phyloP scores from a whole-genome alignment of 1,140 invertebrate species.

The Thereuonema tuberculata region DNA sequence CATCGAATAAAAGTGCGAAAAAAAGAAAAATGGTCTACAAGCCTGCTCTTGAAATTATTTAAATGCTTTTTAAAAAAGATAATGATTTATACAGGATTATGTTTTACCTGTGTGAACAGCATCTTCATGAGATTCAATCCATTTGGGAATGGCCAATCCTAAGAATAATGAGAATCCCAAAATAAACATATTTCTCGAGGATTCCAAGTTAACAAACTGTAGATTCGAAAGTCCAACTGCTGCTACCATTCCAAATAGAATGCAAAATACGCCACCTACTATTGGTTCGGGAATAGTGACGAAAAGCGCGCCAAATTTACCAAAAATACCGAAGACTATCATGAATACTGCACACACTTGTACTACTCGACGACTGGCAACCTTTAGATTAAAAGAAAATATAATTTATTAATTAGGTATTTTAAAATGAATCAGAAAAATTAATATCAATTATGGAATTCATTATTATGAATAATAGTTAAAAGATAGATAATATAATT shows the following conservation, averaged over 20 bases:
- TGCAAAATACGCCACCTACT: slow-evolving; percentile 59
- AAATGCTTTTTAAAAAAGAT: too few species aligned
- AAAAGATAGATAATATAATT: too few species aligned
- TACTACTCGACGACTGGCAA: slow-evolving; percentile 71
- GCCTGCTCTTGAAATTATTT: too few species aligned
- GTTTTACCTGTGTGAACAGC: slow-evolving; percentile 27
- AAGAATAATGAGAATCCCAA: slow-evolving; percentile 30
- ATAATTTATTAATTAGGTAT: too few species aligned
- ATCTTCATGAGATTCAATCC: slow-evolving; percentile 21
- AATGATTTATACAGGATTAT: too few species aligned
- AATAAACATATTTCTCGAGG: slow-evolving; percentile 31
- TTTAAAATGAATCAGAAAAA: too few species aligned
- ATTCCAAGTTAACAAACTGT: slow-evolving; percentile 30
- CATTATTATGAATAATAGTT: too few species aligned
- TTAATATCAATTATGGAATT: too few species aligned
- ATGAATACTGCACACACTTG: slow-evolving; percentile 40
- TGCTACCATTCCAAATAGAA: slow-evolving; percentile 75
- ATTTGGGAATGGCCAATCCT: slow-evolving; percentile 31
- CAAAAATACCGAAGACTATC: slow-evolving; percentile 25
- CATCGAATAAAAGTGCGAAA: too few species aligned
- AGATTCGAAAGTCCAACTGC: slow-evolving; percentile 47
- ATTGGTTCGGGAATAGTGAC: slow-evolving; percentile 33
- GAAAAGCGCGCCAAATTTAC: slow-evolving; percentile 27
- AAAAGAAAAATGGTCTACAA: too few species aligned
- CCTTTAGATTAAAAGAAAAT: slow-evolving; percentile 35